These are phyloP conservation scores for Lasioglossum oenotherae DNA, from an alignment of 2,888 invertebrate species.

Conservation along the genomic window DNA sequence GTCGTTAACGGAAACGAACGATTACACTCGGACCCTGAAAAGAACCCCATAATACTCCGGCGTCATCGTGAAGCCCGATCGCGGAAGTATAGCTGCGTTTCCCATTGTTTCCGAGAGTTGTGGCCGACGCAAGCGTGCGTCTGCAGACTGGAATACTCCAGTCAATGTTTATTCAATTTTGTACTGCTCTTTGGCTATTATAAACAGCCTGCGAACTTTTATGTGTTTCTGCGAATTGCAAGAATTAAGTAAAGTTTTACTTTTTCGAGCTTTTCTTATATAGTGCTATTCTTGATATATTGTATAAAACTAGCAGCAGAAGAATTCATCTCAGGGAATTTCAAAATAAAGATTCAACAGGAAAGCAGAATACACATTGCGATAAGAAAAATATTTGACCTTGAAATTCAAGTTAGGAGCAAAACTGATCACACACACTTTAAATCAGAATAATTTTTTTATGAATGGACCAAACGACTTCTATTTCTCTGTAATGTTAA, in stretches of 20 bases:
- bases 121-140: not conserved
- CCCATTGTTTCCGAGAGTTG: conserved; percentile 14
- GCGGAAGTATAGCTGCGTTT: conserved; percentile 4
- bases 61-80: conserved; percentile 13
- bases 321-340: too few species aligned
- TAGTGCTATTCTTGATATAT: not conserved
- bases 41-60: conserved; percentile 57
- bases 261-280: not conserved
- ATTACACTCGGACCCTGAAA: conserved; percentile 70
- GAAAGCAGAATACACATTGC: too few species aligned
- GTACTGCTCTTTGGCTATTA: too few species aligned
- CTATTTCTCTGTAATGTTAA: too few species aligned
- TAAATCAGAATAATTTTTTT: too few species aligned
- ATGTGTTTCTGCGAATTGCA: too few species aligned
- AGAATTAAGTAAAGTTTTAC: too few species aligned
- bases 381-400: too few species aligned
- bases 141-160: not conserved
- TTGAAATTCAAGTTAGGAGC: too few species aligned
- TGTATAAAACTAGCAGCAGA: not conserved
- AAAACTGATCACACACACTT: too few species aligned
- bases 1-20: conserved; percentile 75
- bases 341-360: not conserved
- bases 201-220: too few species aligned
- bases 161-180: not conserved
- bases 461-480: too few species aligned